Base-by-base conservation (phyloP, 2,113 vertebrate species). In the Isichthys henryi region DNA sequence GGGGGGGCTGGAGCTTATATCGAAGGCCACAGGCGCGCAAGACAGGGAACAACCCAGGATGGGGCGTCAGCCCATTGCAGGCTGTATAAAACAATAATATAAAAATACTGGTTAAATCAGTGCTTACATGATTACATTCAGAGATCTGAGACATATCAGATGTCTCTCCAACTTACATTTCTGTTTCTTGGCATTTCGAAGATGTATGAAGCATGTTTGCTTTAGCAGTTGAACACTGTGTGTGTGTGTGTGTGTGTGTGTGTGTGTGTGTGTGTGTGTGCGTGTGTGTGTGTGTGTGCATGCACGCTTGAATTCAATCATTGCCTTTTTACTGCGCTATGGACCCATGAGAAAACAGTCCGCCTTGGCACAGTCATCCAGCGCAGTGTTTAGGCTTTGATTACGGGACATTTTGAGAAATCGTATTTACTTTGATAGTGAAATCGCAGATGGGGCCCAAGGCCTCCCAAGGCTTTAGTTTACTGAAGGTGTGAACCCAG, bases 291-390 rank as follows among this genome's bases (percentile, higher is more conserved):
- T 39, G 21, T 89, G 21, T 8, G 9, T 66, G 86, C 89, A 90
- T 50, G 27, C 88, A 86, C 70, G 86, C 89, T 91, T 90, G 66
- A 89, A 87, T 88, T 89, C 84, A 89, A 89, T 90, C 74, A 88
- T 82, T 91, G 90, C 87, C 88, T 90, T 89, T 91, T 90, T 27
- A 84, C 83, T 70, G 62, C 70, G 31, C 53, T 52, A 58, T 70
- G 52, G 88, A 58, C 23, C 88, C 49, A 52, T 62, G n/a, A 46
- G 27, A 84, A 88, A 45, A 46, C 86, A 48, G 45, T 46, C 35
- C 5, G 35, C 15, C 45, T 87, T 35, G 53, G 49, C 46, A n/a
- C 85, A 86, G 85, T 85, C 50, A 62, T 82, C 82, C 39, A 45
- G 56, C 86, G 66, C 21, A 6, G 74, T 91, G 89, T 86, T 88